A percentile compares a stretch with the other conserved stretches of the same genome.
Conservation (phyloP, 1,140 invertebrate genomes). For the Tetramorium simillimum region DNA sequence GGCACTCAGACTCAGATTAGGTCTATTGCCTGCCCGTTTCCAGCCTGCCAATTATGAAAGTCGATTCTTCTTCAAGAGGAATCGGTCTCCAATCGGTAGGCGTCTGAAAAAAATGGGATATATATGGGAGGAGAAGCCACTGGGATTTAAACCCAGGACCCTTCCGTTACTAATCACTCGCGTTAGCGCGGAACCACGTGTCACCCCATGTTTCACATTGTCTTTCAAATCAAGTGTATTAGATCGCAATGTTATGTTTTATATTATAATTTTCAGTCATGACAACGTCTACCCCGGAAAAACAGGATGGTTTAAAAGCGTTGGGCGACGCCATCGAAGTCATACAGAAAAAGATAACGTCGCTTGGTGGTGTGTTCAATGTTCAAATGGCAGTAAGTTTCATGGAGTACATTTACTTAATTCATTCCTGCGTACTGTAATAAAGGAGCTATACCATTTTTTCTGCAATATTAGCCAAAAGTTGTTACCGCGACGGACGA, state of each 20-base stretch:
- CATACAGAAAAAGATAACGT: conserved; percentile 94
- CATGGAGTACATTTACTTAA: neutral
- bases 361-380: conserved; percentile 96
- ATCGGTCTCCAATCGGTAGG: too few relatives aligned
- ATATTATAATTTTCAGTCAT: conserved; percentile 89
- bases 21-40: too few relatives aligned
- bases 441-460: neutral
- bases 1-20: too few relatives aligned
- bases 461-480: conserved; percentile 91
- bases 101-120: too few relatives aligned
- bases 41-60: too few relatives aligned
- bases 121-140: too few relatives aligned
- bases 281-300: conserved; percentile 99
- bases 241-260: neutral
- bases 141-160: too few relatives aligned
- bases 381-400: conserved; percentile 96
- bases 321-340: conserved; percentile 95
- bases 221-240: neutral
- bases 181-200: too few relatives aligned
- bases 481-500: conserved; percentile 99
- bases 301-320: conserved; percentile 95
- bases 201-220: conserved; percentile 67
- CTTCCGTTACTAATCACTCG: too few relatives aligned
- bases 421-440: neutral
- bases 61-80: too few relatives aligned